phyloP scores from a whole-genome alignment of 1,140 invertebrate species.

The Zaprionus ornatus region DNA sequence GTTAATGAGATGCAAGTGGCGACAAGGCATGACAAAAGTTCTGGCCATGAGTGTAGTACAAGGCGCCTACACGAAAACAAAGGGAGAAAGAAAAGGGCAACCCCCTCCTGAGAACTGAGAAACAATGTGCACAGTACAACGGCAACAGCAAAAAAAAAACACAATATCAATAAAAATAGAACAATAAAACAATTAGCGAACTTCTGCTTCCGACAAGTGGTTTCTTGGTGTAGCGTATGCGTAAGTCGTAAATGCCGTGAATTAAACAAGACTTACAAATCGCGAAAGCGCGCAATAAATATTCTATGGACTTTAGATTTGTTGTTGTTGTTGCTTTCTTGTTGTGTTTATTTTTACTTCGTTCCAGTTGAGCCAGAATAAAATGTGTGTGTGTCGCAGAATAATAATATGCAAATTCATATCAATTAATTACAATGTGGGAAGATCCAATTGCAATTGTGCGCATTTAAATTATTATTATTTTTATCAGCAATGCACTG shows the following conservation, averaged over 20 bases:
- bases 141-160: conserved; percentile 8
- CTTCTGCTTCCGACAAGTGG: conserved; percentile 5
- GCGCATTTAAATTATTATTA: background rate
- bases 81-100: conserved; percentile 22
- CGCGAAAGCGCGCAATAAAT: conserved; percentile 55
- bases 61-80: conserved; percentile 40
- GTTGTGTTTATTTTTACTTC: conserved; percentile 38
- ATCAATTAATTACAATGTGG: conserved; percentile 6
- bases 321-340: conserved; percentile 33
- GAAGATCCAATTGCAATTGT: background rate
- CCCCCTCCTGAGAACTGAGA: background rate
- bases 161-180: conserved; percentile 26
- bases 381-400: conserved; percentile 15
- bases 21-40: conserved; percentile 37
- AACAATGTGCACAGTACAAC: conserved; percentile 36
- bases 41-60: conserved; percentile 48
- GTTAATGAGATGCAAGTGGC: conserved; percentile 64
- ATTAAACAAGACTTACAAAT: conserved; percentile 14
- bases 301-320: conserved; percentile 78
- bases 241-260: conserved; percentile 32
- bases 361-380: conserved; percentile 7
- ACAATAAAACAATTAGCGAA: conserved; percentile 6
- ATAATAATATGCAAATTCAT: conserved; percentile 24
- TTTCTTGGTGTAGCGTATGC: conserved; percentile 47
- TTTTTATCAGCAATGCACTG: background rate